Conservation (phyloP, 2,888 invertebrate genomes). For the Agriopis aurantiaria region DNA sequence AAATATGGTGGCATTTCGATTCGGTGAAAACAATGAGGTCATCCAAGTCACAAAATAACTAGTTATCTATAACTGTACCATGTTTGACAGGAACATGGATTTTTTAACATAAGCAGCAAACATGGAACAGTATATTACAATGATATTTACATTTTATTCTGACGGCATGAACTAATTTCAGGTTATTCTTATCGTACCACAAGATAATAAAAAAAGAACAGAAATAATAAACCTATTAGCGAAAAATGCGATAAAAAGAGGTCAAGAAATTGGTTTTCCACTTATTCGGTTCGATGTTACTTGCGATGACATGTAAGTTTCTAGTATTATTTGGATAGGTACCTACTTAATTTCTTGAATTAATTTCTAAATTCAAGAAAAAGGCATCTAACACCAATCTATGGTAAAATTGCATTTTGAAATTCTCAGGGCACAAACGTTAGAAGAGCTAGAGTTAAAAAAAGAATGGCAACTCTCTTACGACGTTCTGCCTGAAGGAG, state of each 20-base stretch:
- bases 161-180: slow-evolving; percentile 45
- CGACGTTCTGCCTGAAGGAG: slow-evolving; percentile 58
- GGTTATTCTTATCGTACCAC: slow-evolving; percentile 73
- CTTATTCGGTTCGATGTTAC: slow-evolving; percentile 76
- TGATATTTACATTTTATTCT: not conserved
- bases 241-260: slow-evolving; percentile 70
- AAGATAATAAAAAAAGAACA: slow-evolving; percentile 51
- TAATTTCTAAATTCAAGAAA: too few species aligned
- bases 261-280: slow-evolving; percentile 68
- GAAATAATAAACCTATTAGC: slow-evolving; percentile 68
- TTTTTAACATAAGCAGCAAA: too few species aligned
- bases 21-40: too few species aligned
- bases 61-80: too few species aligned
- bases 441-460: slow-evolving; percentile 66
- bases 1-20: too few species aligned
- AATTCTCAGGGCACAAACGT: slow-evolving; percentile 61
- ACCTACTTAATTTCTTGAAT: too few species aligned
- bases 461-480: slow-evolving; percentile 75
- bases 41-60: too few species aligned
- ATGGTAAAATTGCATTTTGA: not conserved
- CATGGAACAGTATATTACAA: not conserved
- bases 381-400: too few species aligned
- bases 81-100: too few species aligned
- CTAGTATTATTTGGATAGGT: too few species aligned
- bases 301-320: slow-evolving; percentile 64